Conservation (phyloP, 2,888 invertebrate genomes). For the Ectemnius continuus region DNA sequence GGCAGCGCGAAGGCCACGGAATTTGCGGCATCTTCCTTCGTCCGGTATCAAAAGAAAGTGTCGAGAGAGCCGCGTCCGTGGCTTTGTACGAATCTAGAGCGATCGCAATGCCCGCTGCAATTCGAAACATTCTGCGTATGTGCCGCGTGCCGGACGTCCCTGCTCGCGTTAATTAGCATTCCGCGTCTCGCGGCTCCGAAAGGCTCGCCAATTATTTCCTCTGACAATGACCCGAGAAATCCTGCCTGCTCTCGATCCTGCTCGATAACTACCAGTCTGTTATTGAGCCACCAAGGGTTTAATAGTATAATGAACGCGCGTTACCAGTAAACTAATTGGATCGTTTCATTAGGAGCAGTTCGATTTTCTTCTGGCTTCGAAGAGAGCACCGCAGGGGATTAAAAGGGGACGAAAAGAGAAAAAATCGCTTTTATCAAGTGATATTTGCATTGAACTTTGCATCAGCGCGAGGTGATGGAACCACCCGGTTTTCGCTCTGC, state of each 20-base stretch:
- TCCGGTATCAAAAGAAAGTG: constrained; percentile 27
- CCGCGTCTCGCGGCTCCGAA: constrained; percentile 5
- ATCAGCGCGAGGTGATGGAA: too few species aligned
- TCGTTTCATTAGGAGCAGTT: not conserved
- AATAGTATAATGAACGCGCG: too few species aligned
- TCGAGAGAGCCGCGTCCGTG: not conserved
- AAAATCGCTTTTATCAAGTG: too few species aligned
- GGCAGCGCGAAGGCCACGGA: constrained; percentile 35
- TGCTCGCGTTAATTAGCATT: constrained; percentile 34
- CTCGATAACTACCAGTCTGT: too few species aligned
- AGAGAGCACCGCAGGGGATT: too few species aligned
- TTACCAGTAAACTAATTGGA: not conserved
- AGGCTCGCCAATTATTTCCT: constrained; percentile 1
- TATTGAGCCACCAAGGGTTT: too few species aligned
- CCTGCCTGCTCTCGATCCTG: too few species aligned
- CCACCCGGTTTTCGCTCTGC: too few species aligned
- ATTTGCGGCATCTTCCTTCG: constrained; percentile 50
- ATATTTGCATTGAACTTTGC: too few species aligned
- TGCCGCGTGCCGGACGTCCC: constrained; percentile 3
- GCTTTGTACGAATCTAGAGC: constrained; percentile 26
- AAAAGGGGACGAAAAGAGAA: too few species aligned
- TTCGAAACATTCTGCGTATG: constrained; percentile 27
- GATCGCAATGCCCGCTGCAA: constrained; percentile 30
- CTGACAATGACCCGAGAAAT: too few species aligned
- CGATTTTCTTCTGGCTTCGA: not conserved